phyloP scores from a whole-genome alignment of 1,140 invertebrate species.

The Trachymyrmex septentrionalis region DNA sequence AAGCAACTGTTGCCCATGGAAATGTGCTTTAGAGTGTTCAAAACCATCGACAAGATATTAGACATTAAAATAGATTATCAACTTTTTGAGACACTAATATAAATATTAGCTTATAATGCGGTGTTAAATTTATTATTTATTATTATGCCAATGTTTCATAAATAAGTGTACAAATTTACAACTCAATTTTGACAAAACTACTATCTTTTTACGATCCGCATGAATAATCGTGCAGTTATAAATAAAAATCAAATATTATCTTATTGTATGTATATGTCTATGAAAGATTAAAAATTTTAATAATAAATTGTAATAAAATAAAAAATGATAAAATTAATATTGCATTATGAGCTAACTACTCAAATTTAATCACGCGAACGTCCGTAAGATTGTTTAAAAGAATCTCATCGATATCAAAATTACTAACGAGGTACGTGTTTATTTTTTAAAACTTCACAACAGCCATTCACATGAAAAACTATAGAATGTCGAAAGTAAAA shows the following conservation, averaged over 20 bases:
- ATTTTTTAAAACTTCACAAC: constrained; percentile 29
- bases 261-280: neutral
- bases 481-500: constrained; percentile 44
- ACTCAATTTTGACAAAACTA: neutral
- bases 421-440: neutral
- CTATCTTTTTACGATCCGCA: neutral
- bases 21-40: constrained; percentile 17
- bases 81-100: neutral
- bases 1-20: constrained; percentile 16
- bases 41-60: neutral
- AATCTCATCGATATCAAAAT: constrained; percentile 14
- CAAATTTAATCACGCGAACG: neutral
- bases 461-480: neutral
- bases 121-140: constrained; percentile 13
- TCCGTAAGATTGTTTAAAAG: neutral
- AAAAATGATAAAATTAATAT: neutral
- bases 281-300: neutral
- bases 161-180: neutral
- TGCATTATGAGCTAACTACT: neutral
- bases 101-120: neutral
- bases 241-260: neutral
- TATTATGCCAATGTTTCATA: neutral
- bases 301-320: neutral
- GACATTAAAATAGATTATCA: neutral
- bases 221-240: neutral